These are phyloP conservation scores for Cephus rjabovi DNA, from an alignment of 2,888 invertebrate species.

Conservation along the genomic window DNA sequence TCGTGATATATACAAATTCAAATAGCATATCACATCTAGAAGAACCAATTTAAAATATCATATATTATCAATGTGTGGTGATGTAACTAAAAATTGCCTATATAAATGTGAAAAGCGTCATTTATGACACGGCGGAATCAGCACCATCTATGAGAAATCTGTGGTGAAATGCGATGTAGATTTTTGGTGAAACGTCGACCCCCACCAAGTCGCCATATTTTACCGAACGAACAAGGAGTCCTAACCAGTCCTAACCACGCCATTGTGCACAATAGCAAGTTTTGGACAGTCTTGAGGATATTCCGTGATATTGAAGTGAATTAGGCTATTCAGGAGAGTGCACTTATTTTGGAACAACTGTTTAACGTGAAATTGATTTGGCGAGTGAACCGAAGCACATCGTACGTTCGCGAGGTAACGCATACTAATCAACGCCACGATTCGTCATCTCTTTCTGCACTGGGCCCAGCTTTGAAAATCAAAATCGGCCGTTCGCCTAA, in stretches of 20 bases:
- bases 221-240: slow-evolving; percentile 28
- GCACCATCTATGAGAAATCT: neutral
- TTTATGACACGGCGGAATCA: neutral
- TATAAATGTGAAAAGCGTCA: neutral
- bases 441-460: neutral
- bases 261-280: slow-evolving; percentile 37
- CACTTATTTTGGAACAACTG: slow-evolving; percentile 1
- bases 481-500: neutral
- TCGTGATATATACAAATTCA: neutral
- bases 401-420: neutral
- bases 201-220: slow-evolving; percentile 24
- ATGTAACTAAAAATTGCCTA: neutral
- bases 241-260: slow-evolving; percentile 40
- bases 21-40: neutral
- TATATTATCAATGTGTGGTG: neutral
- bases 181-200: neutral
- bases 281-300: neutral
- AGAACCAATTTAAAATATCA: neutral
- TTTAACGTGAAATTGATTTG: neutral
- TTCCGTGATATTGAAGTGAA: neutral
- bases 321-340: neutral
- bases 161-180: neutral
- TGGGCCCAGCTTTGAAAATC: neutral
- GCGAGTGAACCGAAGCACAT: neutral
- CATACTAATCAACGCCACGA: slow-evolving; percentile 8